These are phyloP conservation scores for Parelbella ahira DNA, from an alignment of 2,888 invertebrate species.

Conservation along the genomic window DNA sequence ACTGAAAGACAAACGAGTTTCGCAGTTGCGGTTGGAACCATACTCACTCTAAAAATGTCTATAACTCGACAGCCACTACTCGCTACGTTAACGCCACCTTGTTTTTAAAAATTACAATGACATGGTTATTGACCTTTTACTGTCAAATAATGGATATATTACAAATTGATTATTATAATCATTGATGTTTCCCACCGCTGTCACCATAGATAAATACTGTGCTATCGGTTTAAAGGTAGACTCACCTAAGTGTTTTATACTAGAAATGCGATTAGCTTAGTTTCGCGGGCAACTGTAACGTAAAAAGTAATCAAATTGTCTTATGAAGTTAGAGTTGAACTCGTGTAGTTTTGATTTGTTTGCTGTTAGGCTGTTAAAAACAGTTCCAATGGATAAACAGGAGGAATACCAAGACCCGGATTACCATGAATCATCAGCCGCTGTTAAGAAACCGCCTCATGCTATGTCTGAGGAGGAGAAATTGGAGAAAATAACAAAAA, in stretches of 20 bases:
- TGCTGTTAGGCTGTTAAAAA: not conserved
- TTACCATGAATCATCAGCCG: conserved; percentile 59
- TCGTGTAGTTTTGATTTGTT: not conserved
- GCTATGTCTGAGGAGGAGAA: conserved; percentile 58
- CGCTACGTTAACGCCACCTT: too few species aligned
- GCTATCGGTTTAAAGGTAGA: not conserved
- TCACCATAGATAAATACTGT: too few species aligned
- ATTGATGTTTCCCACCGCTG: too few species aligned
- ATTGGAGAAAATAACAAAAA: conserved; percentile 76
- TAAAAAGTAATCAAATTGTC: conserved; percentile 21
- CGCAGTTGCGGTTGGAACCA: too few species aligned
- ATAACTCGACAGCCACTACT: too few species aligned
- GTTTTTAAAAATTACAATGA: too few species aligned
- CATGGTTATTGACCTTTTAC: conserved; percentile 70
- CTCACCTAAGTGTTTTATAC: not conserved
- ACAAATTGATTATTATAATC: not conserved
- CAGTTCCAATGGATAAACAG: conserved; percentile 54
- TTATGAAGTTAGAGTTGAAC: not conserved
- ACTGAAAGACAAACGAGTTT: too few species aligned
- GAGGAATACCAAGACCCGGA: conserved; percentile 82
- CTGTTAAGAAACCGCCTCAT: conserved; percentile 45
- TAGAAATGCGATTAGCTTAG: conserved; percentile 29
- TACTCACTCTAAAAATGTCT: too few species aligned
- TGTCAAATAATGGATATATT: conserved; percentile 46
- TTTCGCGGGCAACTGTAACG: conserved; percentile 37